Evolutionary conservation across 2,888 invertebrate genomes (phyloP), one percentile per base, ranked within the genome.

Genomic region (Brenthis daphne): DNA sequence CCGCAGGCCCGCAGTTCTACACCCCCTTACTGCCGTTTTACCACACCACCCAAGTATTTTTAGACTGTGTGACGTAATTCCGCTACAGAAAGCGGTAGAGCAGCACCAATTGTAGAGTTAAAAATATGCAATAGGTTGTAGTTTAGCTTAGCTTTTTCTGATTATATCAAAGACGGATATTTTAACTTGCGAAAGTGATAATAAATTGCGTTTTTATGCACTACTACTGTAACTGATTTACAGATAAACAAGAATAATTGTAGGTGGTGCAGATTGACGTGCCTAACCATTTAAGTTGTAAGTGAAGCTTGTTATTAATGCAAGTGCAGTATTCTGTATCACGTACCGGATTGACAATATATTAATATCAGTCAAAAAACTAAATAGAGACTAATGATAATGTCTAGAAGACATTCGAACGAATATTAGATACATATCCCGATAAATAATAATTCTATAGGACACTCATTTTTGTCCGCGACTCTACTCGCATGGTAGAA

Each of bases 41-140:
- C 75, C 73, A 76, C 76, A 79, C 86, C 85, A 84, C 87, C 89
- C 84, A 80, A 75, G 76, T 90, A 91, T 90, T 87, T 91, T 87
- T 91, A 90, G 89, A 86, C 77, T 85, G 76, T 72, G 80, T 91
- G 92, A 92, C 90, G 91, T 88, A 86, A 89, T 81, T 79, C 75
- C 78, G 82, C 80, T 82, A 82, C 80, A 78, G 80, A 82, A 81
- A 82, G 77, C 80, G 77, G 77, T 82, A 79, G 74, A 79, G 73
- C 74, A 73, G 75, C 76, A 76, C 74, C 75, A 81, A 84, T 80
- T 77, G 76, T 80, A 79, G 73, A 74, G 75, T 76, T 82, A 81
- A 79, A 80, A 80, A 78, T 78, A 80, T 77, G 73, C 72, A 65
- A 65, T 68, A 66, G 73, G 61, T 73, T 64, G 33, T 56, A 53